These are phyloP conservation scores for Nerophis lumbriciformis DNA, from an alignment of 2,113 vertebrate species.

Conservation along the genomic window DNA sequence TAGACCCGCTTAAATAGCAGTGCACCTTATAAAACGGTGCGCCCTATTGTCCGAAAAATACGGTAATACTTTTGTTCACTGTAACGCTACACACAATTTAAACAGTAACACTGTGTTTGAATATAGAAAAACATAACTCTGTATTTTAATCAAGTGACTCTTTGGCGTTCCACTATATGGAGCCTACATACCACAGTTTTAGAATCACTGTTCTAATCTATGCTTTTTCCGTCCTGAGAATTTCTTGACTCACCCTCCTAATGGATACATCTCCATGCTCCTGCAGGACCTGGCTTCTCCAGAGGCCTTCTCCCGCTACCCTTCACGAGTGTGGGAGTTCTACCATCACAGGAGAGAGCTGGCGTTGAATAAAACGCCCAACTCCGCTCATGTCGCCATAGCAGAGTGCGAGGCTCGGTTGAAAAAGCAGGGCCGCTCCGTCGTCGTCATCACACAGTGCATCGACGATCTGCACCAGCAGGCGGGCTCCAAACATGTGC, in stretches of 20 bases:
- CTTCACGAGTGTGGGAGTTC: constrained; percentile 94
- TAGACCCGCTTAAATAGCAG: no score
- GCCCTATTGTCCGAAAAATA: no score
- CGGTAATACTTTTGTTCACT: no score
- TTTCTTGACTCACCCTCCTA: no score
- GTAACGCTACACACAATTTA: no score
- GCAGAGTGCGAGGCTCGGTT: constrained; percentile 85
- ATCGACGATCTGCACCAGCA: constrained; percentile 88
- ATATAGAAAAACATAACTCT: no score
- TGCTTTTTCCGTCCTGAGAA: neutral
- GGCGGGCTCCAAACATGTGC: constrained; percentile 86
- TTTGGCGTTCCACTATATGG: no score
- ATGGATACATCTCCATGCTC: neutral
- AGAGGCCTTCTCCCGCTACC: constrained; percentile 82
- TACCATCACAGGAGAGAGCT: constrained; percentile 90
- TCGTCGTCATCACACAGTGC: constrained; percentile 91
- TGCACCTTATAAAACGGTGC: no score
- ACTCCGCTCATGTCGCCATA: constrained; percentile 80
- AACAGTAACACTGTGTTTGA: no score
- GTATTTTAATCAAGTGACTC: no score
- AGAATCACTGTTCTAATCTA: neutral
- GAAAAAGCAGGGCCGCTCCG: constrained; percentile 78
- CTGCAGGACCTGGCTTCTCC: constrained; percentile 87
- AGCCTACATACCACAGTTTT: no score
- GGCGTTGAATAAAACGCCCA: constrained; percentile 78